Evolutionary conservation across 2,113 vertebrate genomes (phyloP), one percentile per base, ranked within the genome.

Genomic region (Zapornia atra): DNA sequence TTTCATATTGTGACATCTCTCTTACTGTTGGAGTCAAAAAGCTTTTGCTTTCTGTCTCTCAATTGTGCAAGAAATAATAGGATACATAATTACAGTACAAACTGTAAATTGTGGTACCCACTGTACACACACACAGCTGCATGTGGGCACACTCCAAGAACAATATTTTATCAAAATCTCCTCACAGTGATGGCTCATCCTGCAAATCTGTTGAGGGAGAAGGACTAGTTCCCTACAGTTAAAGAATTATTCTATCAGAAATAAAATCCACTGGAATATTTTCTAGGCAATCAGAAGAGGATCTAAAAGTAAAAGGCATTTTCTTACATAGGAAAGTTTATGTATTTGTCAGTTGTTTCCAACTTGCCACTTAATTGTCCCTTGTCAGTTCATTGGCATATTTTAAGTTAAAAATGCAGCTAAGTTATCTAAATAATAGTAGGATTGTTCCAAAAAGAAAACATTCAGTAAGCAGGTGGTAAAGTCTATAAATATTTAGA

Each of bases 231-330:
- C 38, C 18, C 57, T 75, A 18, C 53, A 24, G 48, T 71, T 69
- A 46, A 92, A 89, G 38, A 75, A 38, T 44, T 61, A 18, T 28
- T 72, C n/a, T 60, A 9, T 51, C 8, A 83, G 78, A 81, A 84
- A 63, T 40, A 24, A 48, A 12, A 42, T 60, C 78, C 31, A 24
- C 51, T 65, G 88, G 60, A 88, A 33, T 75, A 38, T 82, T 82
- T 96, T 94, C 28, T 36, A 46, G 56, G 42, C 31, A 87, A 33
- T 46, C 56, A 63, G 50, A 65, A 61, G 38, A 57, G 59, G 70
- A 59, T 56, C 20, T 51, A 44, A 90, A 94, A 94, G 84, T 63
- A 71, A 92, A 92, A 92, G 48, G 5, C 12, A 7, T 83, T 86
- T 90, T 88, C 46, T 73, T 81, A 66, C 71, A 81, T 36, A 84